Evolutionary conservation across 2,888 invertebrate genomes (phyloP).

Genomic region (Eupelmus urozonus): DNA sequence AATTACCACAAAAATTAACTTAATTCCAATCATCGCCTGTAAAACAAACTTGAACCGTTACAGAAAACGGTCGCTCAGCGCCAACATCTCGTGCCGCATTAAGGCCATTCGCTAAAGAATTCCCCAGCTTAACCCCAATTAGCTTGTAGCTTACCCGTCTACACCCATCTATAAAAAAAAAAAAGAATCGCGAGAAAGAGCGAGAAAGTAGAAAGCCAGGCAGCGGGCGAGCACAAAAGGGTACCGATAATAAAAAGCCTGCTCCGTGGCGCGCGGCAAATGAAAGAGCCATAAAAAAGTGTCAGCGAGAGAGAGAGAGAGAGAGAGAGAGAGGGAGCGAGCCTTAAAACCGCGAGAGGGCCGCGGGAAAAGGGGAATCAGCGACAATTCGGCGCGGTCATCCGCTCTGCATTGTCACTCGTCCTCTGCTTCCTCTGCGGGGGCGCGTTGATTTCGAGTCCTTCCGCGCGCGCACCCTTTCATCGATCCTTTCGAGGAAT

Average conservation of each 20-base stretch:
- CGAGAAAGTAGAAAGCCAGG: not conserved
- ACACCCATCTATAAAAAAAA: not conserved
- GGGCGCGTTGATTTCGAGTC: conserved; percentile 59
- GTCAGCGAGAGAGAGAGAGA: not conserved
- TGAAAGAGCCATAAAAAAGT: conserved; percentile 42
- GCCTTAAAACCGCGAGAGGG: not conserved
- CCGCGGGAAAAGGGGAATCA: not conserved
- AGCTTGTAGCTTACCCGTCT: no score
- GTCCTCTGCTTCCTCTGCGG: no score
- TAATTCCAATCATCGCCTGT: no score
- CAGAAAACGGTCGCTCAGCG: no score
- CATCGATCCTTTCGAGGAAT: conserved; percentile 66
- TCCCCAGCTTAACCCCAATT: no score
- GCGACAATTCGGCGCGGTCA: not conserved
- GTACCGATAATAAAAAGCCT: no score
- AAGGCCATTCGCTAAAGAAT: no score
- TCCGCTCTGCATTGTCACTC: no score
- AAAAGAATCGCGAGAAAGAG: not conserved
- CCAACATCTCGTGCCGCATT: no score
- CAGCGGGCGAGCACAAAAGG: conserved; percentile 3
- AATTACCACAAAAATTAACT: no score
- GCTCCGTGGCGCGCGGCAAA: no score
- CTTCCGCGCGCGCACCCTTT: conserved; percentile 62
- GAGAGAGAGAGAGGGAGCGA: not conserved
- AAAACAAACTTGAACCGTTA: no score